These are phyloP conservation scores for Styela clava DNA, from an alignment of 23 tunicate genomes.

Conservation along the genomic window DNA sequence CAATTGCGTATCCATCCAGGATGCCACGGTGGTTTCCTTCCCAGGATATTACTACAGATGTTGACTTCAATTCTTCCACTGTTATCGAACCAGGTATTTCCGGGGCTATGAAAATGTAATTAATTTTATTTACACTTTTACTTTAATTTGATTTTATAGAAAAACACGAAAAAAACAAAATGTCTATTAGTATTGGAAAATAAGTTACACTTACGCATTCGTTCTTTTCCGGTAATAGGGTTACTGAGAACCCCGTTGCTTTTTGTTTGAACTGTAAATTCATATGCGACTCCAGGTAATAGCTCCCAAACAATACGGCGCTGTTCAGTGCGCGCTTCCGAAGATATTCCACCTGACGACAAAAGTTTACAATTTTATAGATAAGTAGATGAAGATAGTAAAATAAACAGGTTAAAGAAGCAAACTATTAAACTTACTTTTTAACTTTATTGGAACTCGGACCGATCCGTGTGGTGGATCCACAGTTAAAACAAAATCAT, in stretches of 20 bases:
- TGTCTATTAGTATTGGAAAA: background rate
- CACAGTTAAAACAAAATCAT: constrained; percentile 50
- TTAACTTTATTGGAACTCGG: constrained; percentile 39
- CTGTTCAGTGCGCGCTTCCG: background rate
- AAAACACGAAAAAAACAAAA: too few species aligned
- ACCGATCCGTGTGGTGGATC: constrained; percentile 70
- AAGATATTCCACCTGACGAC: constrained; percentile 4
- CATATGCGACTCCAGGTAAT: constrained; percentile 67
- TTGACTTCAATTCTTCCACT: constrained; percentile 25
- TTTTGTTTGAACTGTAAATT: constrained; percentile 44
- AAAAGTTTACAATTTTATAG: too few species aligned
- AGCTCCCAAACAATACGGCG: constrained; percentile 74
- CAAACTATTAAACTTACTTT: constrained; percentile 47
- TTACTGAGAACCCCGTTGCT: constrained; percentile 55
- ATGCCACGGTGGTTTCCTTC: constrained; percentile 74
- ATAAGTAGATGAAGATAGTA: too few species aligned
- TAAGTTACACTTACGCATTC: constrained; percentile 71
- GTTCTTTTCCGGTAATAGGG: constrained; percentile 20
- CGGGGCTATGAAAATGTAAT: constrained; percentile 53
- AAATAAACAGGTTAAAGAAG: too few species aligned
- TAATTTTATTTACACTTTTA: background rate
- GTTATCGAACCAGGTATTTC: constrained; percentile 57
- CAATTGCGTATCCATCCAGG: constrained; percentile 59
- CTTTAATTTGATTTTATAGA: background rate
- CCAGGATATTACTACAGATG: constrained; percentile 62